These are phyloP conservation scores for Peribatodes rhomboidaria DNA, from an alignment of 2,888 invertebrate genomes.

Conservation along the genomic window DNA sequence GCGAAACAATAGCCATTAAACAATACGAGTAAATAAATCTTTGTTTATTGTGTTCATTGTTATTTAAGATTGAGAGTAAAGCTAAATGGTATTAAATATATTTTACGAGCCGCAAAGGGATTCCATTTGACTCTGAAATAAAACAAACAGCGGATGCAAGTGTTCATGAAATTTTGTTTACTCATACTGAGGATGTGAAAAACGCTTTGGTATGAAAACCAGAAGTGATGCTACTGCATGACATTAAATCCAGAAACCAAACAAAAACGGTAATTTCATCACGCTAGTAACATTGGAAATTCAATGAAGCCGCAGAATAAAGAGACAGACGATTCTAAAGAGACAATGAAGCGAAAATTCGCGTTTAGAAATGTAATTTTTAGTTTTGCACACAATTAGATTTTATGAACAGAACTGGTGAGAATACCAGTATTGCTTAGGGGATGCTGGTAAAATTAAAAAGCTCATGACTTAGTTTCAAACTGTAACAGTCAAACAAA, in stretches of 20 bases:
- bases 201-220: constrained; percentile 7
- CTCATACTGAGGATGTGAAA: constrained; percentile 2
- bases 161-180: background rate
- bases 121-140: background rate
- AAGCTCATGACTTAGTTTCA: no score
- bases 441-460: background rate
- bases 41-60: constrained; percentile 4
- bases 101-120: background rate
- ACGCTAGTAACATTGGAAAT: constrained; percentile 44
- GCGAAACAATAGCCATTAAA: constrained; percentile 3
- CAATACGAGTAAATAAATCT: constrained; percentile 9
- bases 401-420: background rate
- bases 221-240: constrained; percentile 14
- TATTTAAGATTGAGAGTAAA: background rate
- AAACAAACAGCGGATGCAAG: background rate
- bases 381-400: no score
- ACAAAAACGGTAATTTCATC: constrained; percentile 29
- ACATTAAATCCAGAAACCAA: constrained; percentile 23
- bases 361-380: no score
- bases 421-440: background rate
- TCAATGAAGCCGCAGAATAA: constrained; percentile 45
- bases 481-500: no score
- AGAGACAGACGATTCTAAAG: background rate
- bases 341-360: no score
- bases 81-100: background rate